These are phyloP conservation scores for Scyliorhinus canicula DNA, from an alignment of 2,797 vertebrate genomes.

Conservation along the genomic window DNA sequence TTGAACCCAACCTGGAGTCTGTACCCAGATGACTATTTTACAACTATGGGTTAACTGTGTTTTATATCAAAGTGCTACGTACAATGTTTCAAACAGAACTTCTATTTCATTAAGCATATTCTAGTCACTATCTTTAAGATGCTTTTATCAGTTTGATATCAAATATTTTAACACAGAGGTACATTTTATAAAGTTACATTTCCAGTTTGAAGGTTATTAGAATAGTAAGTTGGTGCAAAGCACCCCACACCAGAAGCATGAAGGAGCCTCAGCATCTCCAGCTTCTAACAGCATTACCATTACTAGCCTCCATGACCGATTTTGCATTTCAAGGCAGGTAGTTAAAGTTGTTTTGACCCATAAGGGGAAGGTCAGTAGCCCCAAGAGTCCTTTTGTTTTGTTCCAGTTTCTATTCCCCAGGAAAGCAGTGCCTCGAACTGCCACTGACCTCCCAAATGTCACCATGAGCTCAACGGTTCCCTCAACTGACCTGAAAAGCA, in stretches of 20 bases:
- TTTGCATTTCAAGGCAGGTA: no score
- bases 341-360: neutral
- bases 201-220: slow-evolving; percentile 1
- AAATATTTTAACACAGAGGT: neutral
- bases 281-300: neutral
- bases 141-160: neutral
- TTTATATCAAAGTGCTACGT: neutral
- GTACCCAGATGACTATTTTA: neutral
- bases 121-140: neutral
- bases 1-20: neutral
- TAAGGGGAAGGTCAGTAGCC: neutral
- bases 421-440: neutral
- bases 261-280: neutral
- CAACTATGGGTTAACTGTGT: neutral
- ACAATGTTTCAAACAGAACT: neutral
- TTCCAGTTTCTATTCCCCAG: neutral
- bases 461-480: neutral
- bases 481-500: no score
- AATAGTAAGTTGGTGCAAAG: neutral
- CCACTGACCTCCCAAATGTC: neutral
- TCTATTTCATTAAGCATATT: neutral
- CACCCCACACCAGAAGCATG: neutral
- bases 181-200: neutral
- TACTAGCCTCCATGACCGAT: neutral
- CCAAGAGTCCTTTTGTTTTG: neutral